phyloP scores from a whole-genome alignment of 2,888 invertebrate species.

The Microplitis manilae region DNA sequence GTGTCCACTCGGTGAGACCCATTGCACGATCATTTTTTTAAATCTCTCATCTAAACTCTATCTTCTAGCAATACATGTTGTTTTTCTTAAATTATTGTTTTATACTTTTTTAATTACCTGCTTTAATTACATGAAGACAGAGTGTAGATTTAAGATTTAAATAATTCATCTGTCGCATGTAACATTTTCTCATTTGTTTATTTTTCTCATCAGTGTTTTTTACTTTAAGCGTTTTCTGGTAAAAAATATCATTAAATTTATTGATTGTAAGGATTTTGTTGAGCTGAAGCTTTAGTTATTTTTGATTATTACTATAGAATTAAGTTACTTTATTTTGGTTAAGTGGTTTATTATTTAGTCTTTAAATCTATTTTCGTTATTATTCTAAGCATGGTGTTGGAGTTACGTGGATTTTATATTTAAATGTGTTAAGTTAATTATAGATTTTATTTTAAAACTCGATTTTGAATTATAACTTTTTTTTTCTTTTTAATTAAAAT shows the following conservation, averaged over 20 bases:
- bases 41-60: conserved; percentile 55
- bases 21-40: conserved; percentile 60
- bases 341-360: conserved; percentile 52
- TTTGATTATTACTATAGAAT: conserved; percentile 34
- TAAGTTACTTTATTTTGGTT: conserved; percentile 50
- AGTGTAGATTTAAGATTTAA: conserved; percentile 45
- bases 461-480: background rate
- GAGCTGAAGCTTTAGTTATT: conserved; percentile 43
- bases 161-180: conserved; percentile 41
- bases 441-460: conserved; percentile 29
- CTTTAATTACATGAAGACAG: conserved; percentile 28
- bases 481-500: conserved; percentile 9
- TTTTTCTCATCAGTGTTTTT: conserved; percentile 30
- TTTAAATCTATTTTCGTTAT: conserved; percentile 48
- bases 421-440: conserved; percentile 41
- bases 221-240: conserved; percentile 25
- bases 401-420: conserved; percentile 49
- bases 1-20: conserved; percentile 86
- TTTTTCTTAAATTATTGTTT: conserved; percentile 32
- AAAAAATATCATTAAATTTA: conserved; percentile 7
- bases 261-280: background rate
- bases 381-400: conserved; percentile 57
- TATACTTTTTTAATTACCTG: conserved; percentile 9
- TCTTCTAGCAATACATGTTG: background rate
- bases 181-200: conserved; percentile 21